phyloP scores from a whole-genome alignment of 2,797 vertebrate species.

The Pantherophis alleghaniensis region DNA sequence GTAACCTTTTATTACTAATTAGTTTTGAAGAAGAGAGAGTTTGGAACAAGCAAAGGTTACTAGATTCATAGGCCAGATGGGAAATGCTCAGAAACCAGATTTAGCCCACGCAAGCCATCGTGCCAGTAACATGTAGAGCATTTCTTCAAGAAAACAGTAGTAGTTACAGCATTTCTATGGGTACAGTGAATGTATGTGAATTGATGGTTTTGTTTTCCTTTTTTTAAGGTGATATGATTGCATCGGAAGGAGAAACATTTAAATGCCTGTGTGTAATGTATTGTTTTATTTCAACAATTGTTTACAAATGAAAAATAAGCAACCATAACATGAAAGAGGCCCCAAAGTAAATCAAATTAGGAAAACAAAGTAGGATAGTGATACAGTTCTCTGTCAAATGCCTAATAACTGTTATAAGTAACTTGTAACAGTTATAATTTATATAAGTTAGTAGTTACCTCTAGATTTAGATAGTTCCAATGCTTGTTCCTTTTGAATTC shows the following conservation, averaged over 20 bases:
- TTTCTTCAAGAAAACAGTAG: not conserved
- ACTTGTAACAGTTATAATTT: not conserved
- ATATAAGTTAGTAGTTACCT: not conserved
- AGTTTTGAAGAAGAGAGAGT: not conserved
- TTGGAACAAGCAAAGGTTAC: conserved; percentile 1
- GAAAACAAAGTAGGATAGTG: not conserved
- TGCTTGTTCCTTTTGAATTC: not conserved
- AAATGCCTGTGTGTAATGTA: not conserved
- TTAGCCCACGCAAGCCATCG: not conserved
- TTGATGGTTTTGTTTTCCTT: not conserved
- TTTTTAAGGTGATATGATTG: not conserved
- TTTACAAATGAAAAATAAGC: not conserved
- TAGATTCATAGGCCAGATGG: not conserved
- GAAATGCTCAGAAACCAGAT: not conserved
- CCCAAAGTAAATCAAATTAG: not conserved
- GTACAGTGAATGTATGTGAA: not conserved
- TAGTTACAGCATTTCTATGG: not conserved
- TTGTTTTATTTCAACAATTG: not conserved
- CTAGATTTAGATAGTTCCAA: not conserved
- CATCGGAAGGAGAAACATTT: not conserved
- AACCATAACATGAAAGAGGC: not conserved
- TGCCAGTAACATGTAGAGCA: not conserved
- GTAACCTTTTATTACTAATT: not conserved
- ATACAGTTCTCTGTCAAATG: not conserved
- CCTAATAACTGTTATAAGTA: not conserved